These are phyloP conservation scores for Drosophila bunnanda DNA, from an alignment of 2,888 invertebrate genomes.

Conservation along the genomic window DNA sequence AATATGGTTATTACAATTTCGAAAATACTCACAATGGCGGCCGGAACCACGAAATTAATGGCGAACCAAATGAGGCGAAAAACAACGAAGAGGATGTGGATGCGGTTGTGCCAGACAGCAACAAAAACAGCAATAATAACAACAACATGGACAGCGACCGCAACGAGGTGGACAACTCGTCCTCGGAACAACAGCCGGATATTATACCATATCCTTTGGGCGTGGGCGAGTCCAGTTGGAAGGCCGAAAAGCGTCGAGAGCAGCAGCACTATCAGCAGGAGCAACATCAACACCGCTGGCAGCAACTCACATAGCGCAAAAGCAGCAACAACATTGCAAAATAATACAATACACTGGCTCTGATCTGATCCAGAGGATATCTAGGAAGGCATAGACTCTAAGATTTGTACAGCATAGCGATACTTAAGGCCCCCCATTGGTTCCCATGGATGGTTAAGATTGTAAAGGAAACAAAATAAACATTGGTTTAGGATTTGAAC, in stretches of 20 bases:
- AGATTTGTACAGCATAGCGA: conserved; percentile 76
- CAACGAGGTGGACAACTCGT: conserved; percentile 55
- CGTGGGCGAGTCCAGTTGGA: conserved; percentile 69
- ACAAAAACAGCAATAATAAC: neutral
- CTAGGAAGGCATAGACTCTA: conserved; percentile 52
- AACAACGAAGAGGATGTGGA: conserved; percentile 28
- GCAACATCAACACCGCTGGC: conserved; percentile 48
- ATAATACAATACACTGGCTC: conserved; percentile 53
- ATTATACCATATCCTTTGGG: conserved; percentile 81
- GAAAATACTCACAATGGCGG: conserved; percentile 39
- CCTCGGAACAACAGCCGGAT: conserved; percentile 80
- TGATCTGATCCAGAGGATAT: conserved; percentile 20
- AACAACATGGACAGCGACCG: conserved; percentile 39
- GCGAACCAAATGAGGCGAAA: conserved; percentile 56
- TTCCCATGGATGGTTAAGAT: conserved; percentile 54
- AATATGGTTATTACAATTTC: conserved; percentile 48
- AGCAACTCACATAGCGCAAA: conserved; percentile 68
- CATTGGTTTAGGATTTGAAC: conserved; percentile 63
- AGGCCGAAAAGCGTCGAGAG: conserved; percentile 57
- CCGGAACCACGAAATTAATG: conserved; percentile 52
- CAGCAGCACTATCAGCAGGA: conserved; percentile 39
- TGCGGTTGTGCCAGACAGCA: conserved; percentile 19
- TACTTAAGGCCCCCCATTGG: conserved; percentile 43
- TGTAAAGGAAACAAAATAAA: conserved; percentile 63
- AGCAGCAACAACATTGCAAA: conserved; percentile 22